Conservation (phyloP, 2,113 vertebrate genomes). For the Psammodynastes pulverulentus region DNA sequence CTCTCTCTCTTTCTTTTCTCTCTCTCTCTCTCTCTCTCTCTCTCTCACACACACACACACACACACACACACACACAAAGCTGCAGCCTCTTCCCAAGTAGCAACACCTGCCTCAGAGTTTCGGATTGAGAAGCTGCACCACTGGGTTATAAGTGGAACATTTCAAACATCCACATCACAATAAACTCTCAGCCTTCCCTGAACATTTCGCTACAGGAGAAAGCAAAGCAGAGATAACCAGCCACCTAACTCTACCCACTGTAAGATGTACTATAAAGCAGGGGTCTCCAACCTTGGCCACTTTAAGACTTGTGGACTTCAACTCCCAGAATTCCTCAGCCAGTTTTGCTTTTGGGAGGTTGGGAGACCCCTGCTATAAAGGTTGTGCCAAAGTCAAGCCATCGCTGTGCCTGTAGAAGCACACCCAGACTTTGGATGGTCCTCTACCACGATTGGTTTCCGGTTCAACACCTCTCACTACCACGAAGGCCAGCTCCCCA, state of each 20-base stretch:
- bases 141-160: background rate
- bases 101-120: background rate
- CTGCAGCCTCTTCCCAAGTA: background rate
- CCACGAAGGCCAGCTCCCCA: background rate
- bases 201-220: background rate
- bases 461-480: background rate
- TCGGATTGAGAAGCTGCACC: background rate
- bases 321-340: too few relatives aligned
- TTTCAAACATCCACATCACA: background rate
- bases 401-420: background rate
- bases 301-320: too few relatives aligned
- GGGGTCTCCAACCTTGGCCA: too few relatives aligned
- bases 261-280: background rate
- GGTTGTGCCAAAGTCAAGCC: background rate
- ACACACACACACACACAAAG: background rate
- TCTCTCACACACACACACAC: too few relatives aligned
- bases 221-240: background rate
- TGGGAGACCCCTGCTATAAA: background rate
- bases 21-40: fast-evolving
- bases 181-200: background rate
- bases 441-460: background rate
- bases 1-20: too few relatives aligned
- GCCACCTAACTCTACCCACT: background rate
- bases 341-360: too few relatives aligned
- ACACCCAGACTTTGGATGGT: background rate